Percentiles rank a stretch among this genome's conserved stretches.
phyloP scores from a whole-genome alignment of 2,888 invertebrate species.

The Hirudinaria manillensis region DNA sequence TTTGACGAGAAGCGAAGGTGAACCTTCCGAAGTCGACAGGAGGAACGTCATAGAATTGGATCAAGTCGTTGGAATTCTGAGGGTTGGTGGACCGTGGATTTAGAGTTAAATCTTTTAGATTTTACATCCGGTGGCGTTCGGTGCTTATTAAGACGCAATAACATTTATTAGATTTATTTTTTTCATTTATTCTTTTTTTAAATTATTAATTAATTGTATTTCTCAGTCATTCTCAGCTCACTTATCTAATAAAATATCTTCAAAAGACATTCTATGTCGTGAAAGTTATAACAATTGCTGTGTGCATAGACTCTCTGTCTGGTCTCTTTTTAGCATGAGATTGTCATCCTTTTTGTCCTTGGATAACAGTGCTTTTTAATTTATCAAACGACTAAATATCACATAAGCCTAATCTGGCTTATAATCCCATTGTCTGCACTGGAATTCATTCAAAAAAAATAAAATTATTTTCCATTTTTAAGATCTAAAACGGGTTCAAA shows the following conservation, averaged over 20 bases:
- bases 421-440: neutral
- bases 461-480: too few relatives aligned
- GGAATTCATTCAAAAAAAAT: too few relatives aligned
- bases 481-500: too few relatives aligned
- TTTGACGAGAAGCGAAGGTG: neutral
- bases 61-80: conserved; percentile 4
- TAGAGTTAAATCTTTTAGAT: too few relatives aligned
- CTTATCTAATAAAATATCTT: neutral
- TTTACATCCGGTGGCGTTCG: neutral
- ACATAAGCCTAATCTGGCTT: too few relatives aligned
- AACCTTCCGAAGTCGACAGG: neutral
- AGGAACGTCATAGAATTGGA: conserved; percentile 2
- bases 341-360: too few relatives aligned
- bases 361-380: conserved; percentile 1
- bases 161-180: neutral
- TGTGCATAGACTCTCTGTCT: too few relatives aligned
- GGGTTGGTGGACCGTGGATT: neutral
- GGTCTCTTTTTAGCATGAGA: too few relatives aligned
- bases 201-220: neutral
- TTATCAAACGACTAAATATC: too few relatives aligned
- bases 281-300: too few relatives aligned
- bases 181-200: neutral
- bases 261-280: too few relatives aligned
- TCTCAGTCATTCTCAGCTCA: neutral
- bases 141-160: neutral